Evolutionary conservation across 2,113 vertebrate genomes (phyloP).

Genomic region (Tilapia sparmanii): DNA sequence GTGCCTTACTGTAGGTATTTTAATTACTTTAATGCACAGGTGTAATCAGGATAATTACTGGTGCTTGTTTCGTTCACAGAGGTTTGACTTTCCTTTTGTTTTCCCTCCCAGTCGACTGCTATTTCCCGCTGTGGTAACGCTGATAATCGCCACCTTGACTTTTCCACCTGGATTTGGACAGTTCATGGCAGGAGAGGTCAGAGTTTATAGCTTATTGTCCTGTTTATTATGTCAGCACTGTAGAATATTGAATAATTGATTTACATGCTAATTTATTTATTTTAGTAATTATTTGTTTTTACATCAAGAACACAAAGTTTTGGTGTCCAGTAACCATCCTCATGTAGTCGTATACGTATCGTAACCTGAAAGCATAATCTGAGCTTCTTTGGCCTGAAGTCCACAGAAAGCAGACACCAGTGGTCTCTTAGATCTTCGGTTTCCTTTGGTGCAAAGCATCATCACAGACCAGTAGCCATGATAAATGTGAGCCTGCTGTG

Average conservation of each 20-base stretch:
- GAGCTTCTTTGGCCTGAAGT: not conserved
- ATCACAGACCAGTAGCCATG: not conserved
- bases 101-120: constrained; percentile 75
- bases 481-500: not conserved
- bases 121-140: constrained; percentile 85
- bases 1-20: not conserved
- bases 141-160: constrained; percentile 84
- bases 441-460: not conserved
- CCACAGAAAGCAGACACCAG: not conserved
- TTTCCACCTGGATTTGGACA: constrained; percentile 93
- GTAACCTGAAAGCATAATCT: not conserved
- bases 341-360: rapidly evolving
- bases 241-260: not conserved
- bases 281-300: not conserved
- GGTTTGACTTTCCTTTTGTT: not conserved
- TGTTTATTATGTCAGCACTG: not conserved
- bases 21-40: not conserved
- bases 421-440: not conserved
- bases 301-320: not conserved
- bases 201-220: not conserved
- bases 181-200: constrained; percentile 98
- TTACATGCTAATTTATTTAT: not conserved
- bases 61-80: not conserved
- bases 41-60: not conserved
- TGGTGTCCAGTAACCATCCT: not conserved